Conservation (phyloP, 1,140 invertebrate species). For the Anastatus disparis region DNA sequence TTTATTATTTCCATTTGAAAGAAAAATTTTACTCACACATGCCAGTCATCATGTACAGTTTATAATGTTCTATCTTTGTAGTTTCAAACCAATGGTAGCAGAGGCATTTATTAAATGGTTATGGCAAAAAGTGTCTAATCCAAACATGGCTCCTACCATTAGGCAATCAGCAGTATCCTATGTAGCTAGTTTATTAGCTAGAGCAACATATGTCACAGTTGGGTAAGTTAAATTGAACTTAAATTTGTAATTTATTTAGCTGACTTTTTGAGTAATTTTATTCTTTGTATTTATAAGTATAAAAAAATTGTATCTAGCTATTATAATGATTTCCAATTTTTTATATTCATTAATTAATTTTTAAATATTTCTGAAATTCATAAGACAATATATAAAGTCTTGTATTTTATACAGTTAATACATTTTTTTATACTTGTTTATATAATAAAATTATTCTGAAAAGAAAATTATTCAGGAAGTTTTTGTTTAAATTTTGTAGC, state of each 20-base stretch:
- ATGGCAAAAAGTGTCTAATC: slow-evolving; percentile 80
- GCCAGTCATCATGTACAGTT: slow-evolving; percentile 83
- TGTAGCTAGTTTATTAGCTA: slow-evolving; percentile 79
- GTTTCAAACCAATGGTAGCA: slow-evolving; percentile 73
- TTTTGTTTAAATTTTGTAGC: too few relatives aligned
- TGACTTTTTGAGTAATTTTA: neutral
- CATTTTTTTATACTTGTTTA: too few relatives aligned
- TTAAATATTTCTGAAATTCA: neutral
- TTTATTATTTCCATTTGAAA: slow-evolving; percentile 76
- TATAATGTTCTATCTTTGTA: slow-evolving; percentile 80
- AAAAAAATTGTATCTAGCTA: neutral
- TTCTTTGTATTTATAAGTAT: neutral
- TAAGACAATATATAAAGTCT: neutral
- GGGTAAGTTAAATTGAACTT: slow-evolving; percentile 67
- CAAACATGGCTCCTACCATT: slow-evolving; percentile 72
- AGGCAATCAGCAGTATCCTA: slow-evolving; percentile 79
- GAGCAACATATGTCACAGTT: slow-evolving; percentile 75
- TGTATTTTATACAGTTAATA: too few relatives aligned
- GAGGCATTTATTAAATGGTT: slow-evolving; percentile 78
- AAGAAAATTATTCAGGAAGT: neutral
- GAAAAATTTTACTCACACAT: slow-evolving; percentile 78
- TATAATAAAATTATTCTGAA: too few relatives aligned
- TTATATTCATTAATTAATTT: slow-evolving; percentile 3
- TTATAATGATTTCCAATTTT: neutral
- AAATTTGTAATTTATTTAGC: neutral